Evolutionary conservation across 2,113 vertebrate species (phyloP).

Genomic region (Pluvialis apricaria): DNA sequence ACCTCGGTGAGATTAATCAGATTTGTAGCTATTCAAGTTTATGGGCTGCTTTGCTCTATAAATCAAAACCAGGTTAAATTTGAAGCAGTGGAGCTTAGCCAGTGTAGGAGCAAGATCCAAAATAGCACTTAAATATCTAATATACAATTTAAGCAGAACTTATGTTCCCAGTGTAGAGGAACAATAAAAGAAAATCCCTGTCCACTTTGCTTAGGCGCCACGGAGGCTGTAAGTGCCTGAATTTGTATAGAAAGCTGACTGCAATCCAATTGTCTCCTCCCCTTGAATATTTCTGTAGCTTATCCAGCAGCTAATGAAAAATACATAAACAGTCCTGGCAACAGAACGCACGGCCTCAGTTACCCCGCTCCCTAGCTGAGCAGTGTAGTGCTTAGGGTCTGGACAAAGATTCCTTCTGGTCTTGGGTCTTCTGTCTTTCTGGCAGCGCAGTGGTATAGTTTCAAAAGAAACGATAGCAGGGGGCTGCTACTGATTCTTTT

Average conservation of each 20-base stretch:
- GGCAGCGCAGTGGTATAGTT: background rate
- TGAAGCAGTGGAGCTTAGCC: background rate
- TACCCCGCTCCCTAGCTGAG: background rate
- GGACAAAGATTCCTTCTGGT: background rate
- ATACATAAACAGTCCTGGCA: background rate
- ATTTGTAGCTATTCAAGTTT: background rate
- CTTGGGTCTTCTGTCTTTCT: background rate
- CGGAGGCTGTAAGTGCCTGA: background rate
- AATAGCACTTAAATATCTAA: background rate
- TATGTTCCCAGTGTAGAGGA: background rate
- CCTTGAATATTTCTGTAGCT: background rate
- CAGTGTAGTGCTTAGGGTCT: background rate
- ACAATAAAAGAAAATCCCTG: background rate
- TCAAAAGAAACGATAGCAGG: background rate
- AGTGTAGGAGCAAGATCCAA: background rate
- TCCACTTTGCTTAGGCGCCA: background rate
- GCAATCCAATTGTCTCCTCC: background rate
- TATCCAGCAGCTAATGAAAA: background rate
- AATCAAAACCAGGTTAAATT: background rate
- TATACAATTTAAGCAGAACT: background rate
- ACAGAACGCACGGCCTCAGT: background rate
- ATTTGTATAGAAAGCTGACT: background rate
- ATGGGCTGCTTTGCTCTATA: background rate
- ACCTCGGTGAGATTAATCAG: background rate
- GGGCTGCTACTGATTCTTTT: background rate